Evolutionary conservation across 1,140 invertebrate species (phyloP).

Genomic region (Drosophila kurseongensis): DNA sequence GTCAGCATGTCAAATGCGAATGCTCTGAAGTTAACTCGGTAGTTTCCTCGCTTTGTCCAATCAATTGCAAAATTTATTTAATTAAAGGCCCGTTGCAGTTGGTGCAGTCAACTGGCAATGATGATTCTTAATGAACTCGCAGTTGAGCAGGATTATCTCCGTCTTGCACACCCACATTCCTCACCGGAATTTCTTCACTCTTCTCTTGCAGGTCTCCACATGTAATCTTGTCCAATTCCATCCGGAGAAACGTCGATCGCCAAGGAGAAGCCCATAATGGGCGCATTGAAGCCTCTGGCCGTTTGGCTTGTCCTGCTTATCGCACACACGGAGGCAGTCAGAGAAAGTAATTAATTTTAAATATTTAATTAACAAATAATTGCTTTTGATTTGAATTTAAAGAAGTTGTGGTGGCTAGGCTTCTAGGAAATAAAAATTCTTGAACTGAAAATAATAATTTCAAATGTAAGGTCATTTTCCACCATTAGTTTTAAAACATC

Average conservation of each 20-base stretch:
- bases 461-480: too few species aligned
- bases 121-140: slow-evolving; percentile 45
- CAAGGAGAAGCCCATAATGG: slow-evolving; percentile 53
- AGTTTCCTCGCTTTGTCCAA: slow-evolving; percentile 43
- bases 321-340: slow-evolving; percentile 39
- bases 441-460: too few species aligned
- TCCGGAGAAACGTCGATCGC: slow-evolving; percentile 14
- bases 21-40: slow-evolving; percentile 23
- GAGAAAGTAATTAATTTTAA: slow-evolving; percentile 47
- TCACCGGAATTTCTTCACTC: not conserved
- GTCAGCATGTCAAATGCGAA: slow-evolving; percentile 51
- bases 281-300: slow-evolving; percentile 26
- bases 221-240: slow-evolving; percentile 18
- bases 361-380: not conserved
- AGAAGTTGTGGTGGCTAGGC: too few species aligned
- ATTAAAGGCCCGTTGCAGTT: slow-evolving; percentile 31
- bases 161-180: not conserved
- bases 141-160: slow-evolving; percentile 18
- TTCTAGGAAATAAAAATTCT: too few species aligned
- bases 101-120: slow-evolving; percentile 26
- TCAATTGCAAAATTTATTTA: slow-evolving; percentile 56
- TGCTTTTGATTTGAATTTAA: too few species aligned
- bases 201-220: slow-evolving; percentile 22
- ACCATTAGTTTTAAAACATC: too few species aligned
- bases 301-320: slow-evolving; percentile 48